These are phyloP conservation scores for Contarinia nasturtii DNA, from an alignment of 1,140 invertebrate species.

Conservation along the genomic window DNA sequence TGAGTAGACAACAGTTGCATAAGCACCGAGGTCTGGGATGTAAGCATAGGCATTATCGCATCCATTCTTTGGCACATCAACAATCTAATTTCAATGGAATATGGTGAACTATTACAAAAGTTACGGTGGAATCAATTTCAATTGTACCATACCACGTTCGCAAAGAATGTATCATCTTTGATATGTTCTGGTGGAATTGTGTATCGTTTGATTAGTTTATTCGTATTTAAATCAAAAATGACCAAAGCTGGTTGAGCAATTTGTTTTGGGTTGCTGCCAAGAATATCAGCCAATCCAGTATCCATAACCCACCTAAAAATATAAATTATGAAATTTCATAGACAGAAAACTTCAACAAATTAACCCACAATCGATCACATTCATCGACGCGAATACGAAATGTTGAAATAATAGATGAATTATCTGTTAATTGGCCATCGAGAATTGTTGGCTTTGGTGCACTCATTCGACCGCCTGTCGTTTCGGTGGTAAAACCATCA, in stretches of 20 bases:
- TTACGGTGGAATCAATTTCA: conserved; percentile 5
- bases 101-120: neutral
- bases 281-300: conserved; percentile 46
- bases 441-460: conserved; percentile 16
- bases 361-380: conserved; percentile 39
- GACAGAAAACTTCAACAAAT: no score
- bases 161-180: conserved; percentile 50
- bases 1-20: conserved; percentile 55
- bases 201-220: conserved; percentile 41
- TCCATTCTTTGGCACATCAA: conserved; percentile 40
- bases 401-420: conserved; percentile 39
- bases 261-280: conserved; percentile 32
- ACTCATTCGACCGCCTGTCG: conserved; percentile 11
- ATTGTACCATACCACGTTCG: conserved; percentile 34
- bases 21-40: conserved; percentile 48
- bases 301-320: conserved; percentile 34
- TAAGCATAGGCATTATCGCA: conserved; percentile 57
- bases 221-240: conserved; percentile 55
- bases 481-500: neutral
- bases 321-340: no score
- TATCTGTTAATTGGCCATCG: conserved; percentile 24
- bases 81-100: conserved; percentile 23
- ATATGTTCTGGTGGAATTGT: conserved; percentile 41
- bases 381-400: conserved; percentile 42
- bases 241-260: conserved; percentile 40